These are phyloP conservation scores for Plagodis dolabraria DNA, from an alignment of 2,888 invertebrate genomes.

Conservation along the genomic window DNA sequence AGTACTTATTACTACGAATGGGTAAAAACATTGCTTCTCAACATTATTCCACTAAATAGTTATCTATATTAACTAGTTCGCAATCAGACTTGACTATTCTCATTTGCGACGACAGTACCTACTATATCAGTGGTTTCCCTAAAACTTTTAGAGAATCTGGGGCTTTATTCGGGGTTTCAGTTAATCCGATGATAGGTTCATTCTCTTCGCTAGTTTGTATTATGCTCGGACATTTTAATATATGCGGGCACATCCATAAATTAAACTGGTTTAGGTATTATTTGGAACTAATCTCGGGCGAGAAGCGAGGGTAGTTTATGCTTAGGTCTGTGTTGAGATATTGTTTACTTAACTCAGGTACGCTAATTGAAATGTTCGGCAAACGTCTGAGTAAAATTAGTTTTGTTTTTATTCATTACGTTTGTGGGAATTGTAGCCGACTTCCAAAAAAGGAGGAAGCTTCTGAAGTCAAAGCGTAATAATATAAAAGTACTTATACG, in stretches of 20 bases:
- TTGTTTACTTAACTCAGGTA: background rate
- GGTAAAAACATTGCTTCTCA: no score
- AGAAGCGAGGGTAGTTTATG: conserved; percentile 10
- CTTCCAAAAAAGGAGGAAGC: no score
- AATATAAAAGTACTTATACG: no score
- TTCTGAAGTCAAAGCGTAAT: no score
- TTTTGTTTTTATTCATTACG: no score
- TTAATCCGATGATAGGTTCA: conserved; percentile 53
- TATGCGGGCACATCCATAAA: conserved; percentile 50
- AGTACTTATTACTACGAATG: no score
- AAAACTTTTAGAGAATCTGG: conserved; percentile 30
- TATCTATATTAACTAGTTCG: no score
- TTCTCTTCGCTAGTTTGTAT: conserved; percentile 45
- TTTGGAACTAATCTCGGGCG: conserved; percentile 37
- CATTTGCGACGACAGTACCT: conserved; percentile 21
- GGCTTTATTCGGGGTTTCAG: conserved; percentile 21
- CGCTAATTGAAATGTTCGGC: background rate
- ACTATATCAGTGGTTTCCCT: conserved; percentile 29
- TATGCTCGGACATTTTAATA: conserved; percentile 50
- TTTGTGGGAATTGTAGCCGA: no score
- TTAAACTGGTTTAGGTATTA: conserved; percentile 35
- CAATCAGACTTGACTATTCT: background rate
- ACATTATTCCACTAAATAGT: no score
- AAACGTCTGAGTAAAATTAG: background rate
- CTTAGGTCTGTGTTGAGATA: conserved; percentile 6